Base-by-base conservation (phyloP, 2,113 vertebrate species). In the Egretta garzetta region DNA sequence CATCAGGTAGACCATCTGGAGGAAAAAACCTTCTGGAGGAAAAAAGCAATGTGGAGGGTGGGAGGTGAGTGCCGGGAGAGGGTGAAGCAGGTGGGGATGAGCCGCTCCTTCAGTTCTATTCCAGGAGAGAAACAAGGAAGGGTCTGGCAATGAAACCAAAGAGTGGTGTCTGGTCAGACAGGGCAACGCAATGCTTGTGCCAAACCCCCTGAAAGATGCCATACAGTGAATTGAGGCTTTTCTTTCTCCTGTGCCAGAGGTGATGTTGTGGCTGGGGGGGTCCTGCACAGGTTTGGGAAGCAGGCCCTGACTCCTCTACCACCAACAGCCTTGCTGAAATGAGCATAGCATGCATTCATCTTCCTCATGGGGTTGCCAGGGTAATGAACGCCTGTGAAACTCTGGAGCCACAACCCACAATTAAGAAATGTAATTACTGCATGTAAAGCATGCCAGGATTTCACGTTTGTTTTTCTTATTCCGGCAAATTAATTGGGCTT, bases 261-360 rank as follows among this genome's bases (percentile, higher is more conserved):
- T 1, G 0, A 41, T 33, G 22, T 15, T n/a, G 22, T 33, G 32
- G 19, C 0, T 85, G 28, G 8, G 35, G 15, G 8, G 4, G 41
- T 43, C 10, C 45, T 53, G 35, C 35, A 63, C 28, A 50, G 52
- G 26, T 45, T 12, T 68, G 30, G n/a, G 53, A 33, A 64, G 33
- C 41, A 63, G 39, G 68, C 2, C 7, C 8, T 45, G 19, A 30
- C n/a, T 87, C 37, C 41, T 41, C 23, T 80, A 14, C 21, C 28
- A 28, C 33, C 55, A 53, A 28, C n/a, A 86, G n/a, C 17, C 62
- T 45, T 27, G 67, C 30, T 47, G 41, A 63, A 85, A 79, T 26
- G n/a, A 50, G 16, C 87, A 59, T 24, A 77, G 9, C 2, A 4
- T 35, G 53, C 33, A 77, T 27, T 28, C 2, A 1, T 47, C 55